phyloP scores from a whole-genome alignment of 2,888 invertebrate genomes.

The Pheosia tremula region DNA sequence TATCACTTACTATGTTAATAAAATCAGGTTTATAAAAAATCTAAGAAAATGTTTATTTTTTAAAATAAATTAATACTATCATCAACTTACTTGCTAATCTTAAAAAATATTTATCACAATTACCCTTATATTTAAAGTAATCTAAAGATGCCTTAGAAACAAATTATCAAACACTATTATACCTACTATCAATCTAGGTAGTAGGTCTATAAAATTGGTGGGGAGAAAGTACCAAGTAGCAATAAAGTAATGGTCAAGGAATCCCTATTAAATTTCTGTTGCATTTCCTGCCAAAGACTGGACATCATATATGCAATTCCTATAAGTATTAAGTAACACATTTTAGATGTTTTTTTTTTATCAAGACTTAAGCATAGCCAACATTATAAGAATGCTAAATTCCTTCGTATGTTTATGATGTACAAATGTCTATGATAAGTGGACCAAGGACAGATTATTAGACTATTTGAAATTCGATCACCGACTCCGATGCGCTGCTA shows the following conservation, averaged over 20 bases:
- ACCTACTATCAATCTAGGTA: slow-evolving; percentile 9
- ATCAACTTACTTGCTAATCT: slow-evolving; percentile 38
- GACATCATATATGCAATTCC: too few species aligned
- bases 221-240: background rate
- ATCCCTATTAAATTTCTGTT: too few species aligned
- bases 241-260: background rate
- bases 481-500: background rate
- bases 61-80: slow-evolving; percentile 45
- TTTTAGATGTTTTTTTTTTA: too few species aligned
- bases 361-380: too few species aligned
- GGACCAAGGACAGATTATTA: background rate
- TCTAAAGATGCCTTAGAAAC: slow-evolving; percentile 39
- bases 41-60: slow-evolving; percentile 33
- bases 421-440: background rate
- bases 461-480: background rate
- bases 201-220: background rate
- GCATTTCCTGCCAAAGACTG: too few species aligned
- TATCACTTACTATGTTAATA: too few species aligned
- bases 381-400: too few species aligned
- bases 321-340: too few species aligned
- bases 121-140: slow-evolving; percentile 28
- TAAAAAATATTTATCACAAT: slow-evolving; percentile 61
- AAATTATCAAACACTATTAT: slow-evolving; percentile 43
- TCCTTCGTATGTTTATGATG: too few species aligned
- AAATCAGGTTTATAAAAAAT: background rate